phyloP scores from a whole-genome alignment of 2,797 vertebrate genomes.

The Valencia hispanica region DNA sequence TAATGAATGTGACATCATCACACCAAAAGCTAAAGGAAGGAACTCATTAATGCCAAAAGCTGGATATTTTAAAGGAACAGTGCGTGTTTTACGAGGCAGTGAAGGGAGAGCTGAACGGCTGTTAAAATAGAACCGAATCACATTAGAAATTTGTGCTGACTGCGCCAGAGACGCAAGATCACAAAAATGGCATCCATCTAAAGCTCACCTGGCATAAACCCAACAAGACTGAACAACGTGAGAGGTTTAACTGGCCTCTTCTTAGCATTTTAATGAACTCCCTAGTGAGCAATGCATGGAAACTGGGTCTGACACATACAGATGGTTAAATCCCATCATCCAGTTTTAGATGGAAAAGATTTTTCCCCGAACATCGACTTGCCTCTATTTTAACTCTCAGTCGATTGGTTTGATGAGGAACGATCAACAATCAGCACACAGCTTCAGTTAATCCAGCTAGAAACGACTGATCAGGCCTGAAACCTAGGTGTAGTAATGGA shows the following conservation, averaged over 20 bases:
- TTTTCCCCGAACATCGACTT: neutral
- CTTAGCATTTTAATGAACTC: conserved; percentile 28
- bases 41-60: conserved; percentile 51
- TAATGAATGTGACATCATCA: conserved; percentile 66
- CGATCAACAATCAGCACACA: too few species aligned
- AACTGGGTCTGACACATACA: neutral
- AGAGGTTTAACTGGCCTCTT: conserved; percentile 39
- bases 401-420: too few species aligned
- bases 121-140: conserved; percentile 66
- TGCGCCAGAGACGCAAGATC: conserved; percentile 61
- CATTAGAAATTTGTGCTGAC: conserved; percentile 74
- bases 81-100: conserved; percentile 63
- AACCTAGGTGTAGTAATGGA: too few species aligned
- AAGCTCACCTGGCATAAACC: conserved; percentile 47
- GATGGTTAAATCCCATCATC: neutral
- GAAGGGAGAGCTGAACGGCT: conserved; percentile 59
- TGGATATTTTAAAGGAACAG: conserved; percentile 42
- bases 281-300: conserved; percentile 9
- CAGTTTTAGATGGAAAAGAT: neutral
- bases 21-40: conserved; percentile 54
- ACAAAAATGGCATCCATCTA: conserved; percentile 61
- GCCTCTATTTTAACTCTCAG: neutral
- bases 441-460: too few species aligned
- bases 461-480: too few species aligned
- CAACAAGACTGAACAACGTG: conserved; percentile 30